Evolutionary conservation across 2,888 invertebrate species (phyloP), one percentile per base, ranked within the genome.

Genomic region (Campaea margaritaria): DNA sequence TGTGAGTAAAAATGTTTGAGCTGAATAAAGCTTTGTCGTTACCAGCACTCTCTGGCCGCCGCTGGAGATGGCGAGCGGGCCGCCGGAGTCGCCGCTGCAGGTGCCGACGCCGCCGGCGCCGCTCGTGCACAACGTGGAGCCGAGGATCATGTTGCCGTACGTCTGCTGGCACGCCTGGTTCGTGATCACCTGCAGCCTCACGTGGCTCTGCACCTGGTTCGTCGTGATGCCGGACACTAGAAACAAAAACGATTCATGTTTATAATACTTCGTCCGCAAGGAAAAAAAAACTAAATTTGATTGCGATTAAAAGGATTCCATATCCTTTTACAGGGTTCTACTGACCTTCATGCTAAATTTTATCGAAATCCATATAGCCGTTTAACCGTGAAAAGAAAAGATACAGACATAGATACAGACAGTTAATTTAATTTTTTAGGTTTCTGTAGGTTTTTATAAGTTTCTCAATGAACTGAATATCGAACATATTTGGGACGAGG

Each of bases 31-130:
- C 10, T 7, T 12, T 0, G 16, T 0, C 9, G 9, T 68, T 27
- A 81, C 81, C 70, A 82, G 68, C 21, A 70, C 52, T 42, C 76
- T 67, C 50, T 72, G 62, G 53, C 72, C 75, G 65, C 75, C 79
- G 67, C 72, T 71, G 64, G 68, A 67, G 64, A 80, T 38, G 49
- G 72, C 62, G 56, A 85, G 76, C 13, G 86, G 82, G 36, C 87
- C 80, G 50, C 85, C 85, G 49, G 85, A 85, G 79, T 87, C 87
- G 0, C 86, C 83, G 75, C 85, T 75, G 84, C 91, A 83, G 71
- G 89, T 80, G 73, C 85, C 75, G 14, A 64, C 64, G 28, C 82
- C 81, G 36, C 70, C 67, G n/a, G 75, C 65, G 50, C 81, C 81
- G 74, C 81, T 76, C 66, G 82, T 76, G 80, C 89, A 82, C 71